Conservation (phyloP, 2,797 vertebrate genomes). For the Acanthurus tractus region DNA sequence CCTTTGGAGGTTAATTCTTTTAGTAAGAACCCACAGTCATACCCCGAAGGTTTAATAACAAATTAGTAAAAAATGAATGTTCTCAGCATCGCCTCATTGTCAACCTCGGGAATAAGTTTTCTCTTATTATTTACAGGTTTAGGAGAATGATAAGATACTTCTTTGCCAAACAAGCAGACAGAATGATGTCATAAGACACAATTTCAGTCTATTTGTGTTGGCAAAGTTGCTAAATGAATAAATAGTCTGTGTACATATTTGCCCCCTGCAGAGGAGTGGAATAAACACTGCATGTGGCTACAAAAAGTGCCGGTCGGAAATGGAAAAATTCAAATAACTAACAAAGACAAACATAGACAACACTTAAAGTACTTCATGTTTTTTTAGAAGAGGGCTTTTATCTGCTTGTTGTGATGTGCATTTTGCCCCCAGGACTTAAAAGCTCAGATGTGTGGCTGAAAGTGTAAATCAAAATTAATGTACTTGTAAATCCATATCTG, state of each 20-base stretch:
- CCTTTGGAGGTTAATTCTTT: constrained; percentile 1
- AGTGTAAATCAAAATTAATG: constrained; percentile 35
- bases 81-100: background rate
- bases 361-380: background rate
- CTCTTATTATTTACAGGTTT: background rate
- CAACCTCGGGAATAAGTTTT: background rate
- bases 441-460: constrained; percentile 5
- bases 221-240: constrained; percentile 6
- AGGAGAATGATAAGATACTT: background rate
- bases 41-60: background rate
- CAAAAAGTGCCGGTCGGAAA: background rate
- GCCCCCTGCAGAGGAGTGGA: background rate
- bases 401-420: background rate
- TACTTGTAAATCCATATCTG: constrained; percentile 27
- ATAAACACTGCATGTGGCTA: background rate
- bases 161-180: constrained; percentile 9
- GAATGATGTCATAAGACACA: background rate
- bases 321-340: background rate
- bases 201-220: background rate
- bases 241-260: background rate
- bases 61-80: background rate
- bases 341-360: background rate
- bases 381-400: background rate
- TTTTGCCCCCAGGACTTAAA: background rate
- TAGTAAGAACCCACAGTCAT: background rate